Conservation (phyloP, 2,888 invertebrate genomes). For the Epirrhoe alternata region DNA sequence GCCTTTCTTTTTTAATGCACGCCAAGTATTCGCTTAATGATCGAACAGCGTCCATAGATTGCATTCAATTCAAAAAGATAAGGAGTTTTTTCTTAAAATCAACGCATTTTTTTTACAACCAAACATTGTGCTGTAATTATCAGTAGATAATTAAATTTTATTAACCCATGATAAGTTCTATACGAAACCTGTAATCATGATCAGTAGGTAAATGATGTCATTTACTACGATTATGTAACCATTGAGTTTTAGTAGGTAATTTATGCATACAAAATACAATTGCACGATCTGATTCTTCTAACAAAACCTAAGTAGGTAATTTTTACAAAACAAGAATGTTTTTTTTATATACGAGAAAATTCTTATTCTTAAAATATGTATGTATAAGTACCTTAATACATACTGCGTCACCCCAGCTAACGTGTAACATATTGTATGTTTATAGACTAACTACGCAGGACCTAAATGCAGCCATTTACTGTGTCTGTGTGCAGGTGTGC, state of each 20-base stretch:
- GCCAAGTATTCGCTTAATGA: slow-evolving; percentile 71
- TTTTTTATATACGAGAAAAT: too few relatives aligned
- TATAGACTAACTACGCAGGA: background rate
- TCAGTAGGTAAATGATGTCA: background rate
- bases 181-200: slow-evolving; percentile 3
- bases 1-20: slow-evolving; percentile 71
- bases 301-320: too few relatives aligned
- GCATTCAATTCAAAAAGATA: slow-evolving; percentile 59
- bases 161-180: background rate
- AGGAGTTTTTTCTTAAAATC: slow-evolving; percentile 33
- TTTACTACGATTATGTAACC: too few relatives aligned
- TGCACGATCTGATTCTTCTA: too few relatives aligned
- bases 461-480: background rate
- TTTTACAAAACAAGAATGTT: too few relatives aligned
- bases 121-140: slow-evolving; percentile 6
- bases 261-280: too few relatives aligned
- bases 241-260: too few relatives aligned
- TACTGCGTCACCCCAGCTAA: background rate
- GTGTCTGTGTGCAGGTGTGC: background rate
- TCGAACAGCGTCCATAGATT: slow-evolving; percentile 63
- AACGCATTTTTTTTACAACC: slow-evolving; percentile 10
- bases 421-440: background rate
- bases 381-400: background rate
- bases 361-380: too few relatives aligned
- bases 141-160: background rate